These are phyloP conservation scores for Carcina quercana DNA, from an alignment of 2,888 invertebrate species.

Conservation along the genomic window DNA sequence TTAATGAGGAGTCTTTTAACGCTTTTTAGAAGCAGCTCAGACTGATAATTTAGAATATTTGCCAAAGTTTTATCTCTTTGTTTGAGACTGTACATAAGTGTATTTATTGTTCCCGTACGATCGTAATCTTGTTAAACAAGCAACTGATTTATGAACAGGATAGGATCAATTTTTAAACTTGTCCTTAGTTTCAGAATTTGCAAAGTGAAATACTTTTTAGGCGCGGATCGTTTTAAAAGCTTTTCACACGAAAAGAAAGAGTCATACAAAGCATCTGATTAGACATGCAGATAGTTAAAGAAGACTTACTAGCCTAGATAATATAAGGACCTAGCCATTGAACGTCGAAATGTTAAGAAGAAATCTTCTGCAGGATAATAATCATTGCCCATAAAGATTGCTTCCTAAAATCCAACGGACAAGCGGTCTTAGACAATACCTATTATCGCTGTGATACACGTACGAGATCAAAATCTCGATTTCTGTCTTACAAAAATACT, in stretches of 20 bases:
- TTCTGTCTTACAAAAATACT: conserved; percentile 67
- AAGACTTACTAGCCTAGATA: conserved; percentile 50
- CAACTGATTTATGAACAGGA: conserved; percentile 4
- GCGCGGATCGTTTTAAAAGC: no score
- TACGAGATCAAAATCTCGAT: conserved; percentile 47
- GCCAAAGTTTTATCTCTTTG: conserved; percentile 9
- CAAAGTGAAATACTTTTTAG: no score
- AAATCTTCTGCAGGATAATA: conserved; percentile 26
- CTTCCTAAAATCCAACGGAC: conserved; percentile 42
- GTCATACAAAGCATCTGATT: conserved; percentile 53
- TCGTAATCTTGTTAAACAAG: conserved; percentile 5
- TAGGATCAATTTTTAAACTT: conserved; percentile 7
- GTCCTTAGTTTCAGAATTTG: conserved; percentile 1
- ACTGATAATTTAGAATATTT: conserved; percentile 11
- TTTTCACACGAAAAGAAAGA: no score
- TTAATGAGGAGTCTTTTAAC: conserved; percentile 28
- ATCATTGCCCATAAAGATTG: conserved; percentile 24
- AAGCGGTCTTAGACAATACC: conserved; percentile 48
- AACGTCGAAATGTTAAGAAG: conserved; percentile 39
- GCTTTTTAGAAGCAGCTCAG: conserved; percentile 27
- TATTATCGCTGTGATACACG: conserved; percentile 75
- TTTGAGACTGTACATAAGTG: conserved; percentile 9
- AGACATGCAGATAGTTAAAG: conserved; percentile 44
- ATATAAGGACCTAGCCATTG: conserved; percentile 40
- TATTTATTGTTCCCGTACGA: no score